Evolutionary conservation across 2,113 vertebrate genomes (phyloP), one percentile per base, ranked within the genome.

Genomic region (Alaudala cheleensis): DNA sequence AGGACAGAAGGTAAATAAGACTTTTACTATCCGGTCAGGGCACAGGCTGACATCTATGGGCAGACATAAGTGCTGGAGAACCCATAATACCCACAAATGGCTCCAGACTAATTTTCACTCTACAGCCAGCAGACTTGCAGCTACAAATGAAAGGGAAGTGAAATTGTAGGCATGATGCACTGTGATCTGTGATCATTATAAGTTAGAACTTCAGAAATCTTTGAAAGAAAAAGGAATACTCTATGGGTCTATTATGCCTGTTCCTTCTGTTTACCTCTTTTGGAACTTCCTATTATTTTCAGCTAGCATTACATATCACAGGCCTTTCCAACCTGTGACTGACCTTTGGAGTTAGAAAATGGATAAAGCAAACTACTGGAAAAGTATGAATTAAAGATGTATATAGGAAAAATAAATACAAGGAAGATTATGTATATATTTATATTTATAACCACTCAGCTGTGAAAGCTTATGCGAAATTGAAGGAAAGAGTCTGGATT

Each of bases 161-260:
- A 90, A 96, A 94, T 62, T 88, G 67, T 88, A 92, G 80, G 90
- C 42, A 45, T 82, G 50, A 56, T 70, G 10, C 56, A 40, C 54
- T 94, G 53, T 94, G 77, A 96, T 96, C 53, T 94, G 12, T 64
- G 74, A 73, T 93, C 40, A 87, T 94, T 96, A 61, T 65, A 93
- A 86, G 50, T 76, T 84, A 85, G 65, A 94, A 94, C 21, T 83
- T 26, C 57, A 93, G 86, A 92, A 93, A 92, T 70, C 34, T 50
- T 93, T 77, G 50, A 94, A 94, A 96, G 61, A 95, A 49, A 87
- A 66, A 88, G 50, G 66, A 89, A 60, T 85, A 22, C 49, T 70
- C 66, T 64, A 1, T 33, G n/a, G 70, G 13, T 42, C 22, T 84
- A 86, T 94, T 92, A 88, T 34, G 21, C 3, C 25, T 61, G 16